Evolutionary conservation across 2,797 vertebrate species (phyloP), one percentile per base, ranked within the genome.

Genomic region (Cuculus canorus): DNA sequence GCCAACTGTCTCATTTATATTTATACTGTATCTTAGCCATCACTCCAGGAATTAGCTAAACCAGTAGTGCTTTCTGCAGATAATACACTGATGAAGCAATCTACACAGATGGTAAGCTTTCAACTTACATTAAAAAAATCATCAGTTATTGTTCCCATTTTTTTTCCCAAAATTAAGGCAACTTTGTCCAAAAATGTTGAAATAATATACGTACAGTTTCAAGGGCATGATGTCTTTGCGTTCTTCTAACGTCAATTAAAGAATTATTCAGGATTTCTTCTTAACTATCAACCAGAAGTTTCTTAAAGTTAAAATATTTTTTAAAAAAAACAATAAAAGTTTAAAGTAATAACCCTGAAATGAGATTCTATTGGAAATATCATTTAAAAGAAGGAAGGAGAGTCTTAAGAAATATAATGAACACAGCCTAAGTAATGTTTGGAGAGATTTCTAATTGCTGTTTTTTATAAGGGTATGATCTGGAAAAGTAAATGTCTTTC

Each of bases 31-130:
- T 53, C 72, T 83, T 70, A 96, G 77, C 77, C 73, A 88, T 94
- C 82, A 48, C 82, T 91, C 71, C 88, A 90, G 92, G 80, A 95
- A 85, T 37, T 66, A 59, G 64, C 61, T 70, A 88, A 59, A 35
- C 28, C 64, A 63, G 64, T 85, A 64, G 81, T 66, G 78, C 82
- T 83, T 81, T 86, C 80, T 81, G 85, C 70, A 90, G 90, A 83
- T 68, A 91, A 84, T 72, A 53, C 80, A 78, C 56, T 89, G 90
- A 91, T 84, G 82, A 89, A 95, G 93, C 70, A 80, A 64, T 72
- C 54, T 17, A 93, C 91, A 92, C 96, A 97, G 96, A 97, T 96
- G 96, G 96, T 76, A 89, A 88, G 86, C 90, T 94, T 96, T 96
- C 96, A 97, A 39, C 81, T 96, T 95, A 78, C 76, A 95, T 97